phyloP scores from a whole-genome alignment of 1,140 invertebrate genomes.

The Bilobella aurantiaca region DNA sequence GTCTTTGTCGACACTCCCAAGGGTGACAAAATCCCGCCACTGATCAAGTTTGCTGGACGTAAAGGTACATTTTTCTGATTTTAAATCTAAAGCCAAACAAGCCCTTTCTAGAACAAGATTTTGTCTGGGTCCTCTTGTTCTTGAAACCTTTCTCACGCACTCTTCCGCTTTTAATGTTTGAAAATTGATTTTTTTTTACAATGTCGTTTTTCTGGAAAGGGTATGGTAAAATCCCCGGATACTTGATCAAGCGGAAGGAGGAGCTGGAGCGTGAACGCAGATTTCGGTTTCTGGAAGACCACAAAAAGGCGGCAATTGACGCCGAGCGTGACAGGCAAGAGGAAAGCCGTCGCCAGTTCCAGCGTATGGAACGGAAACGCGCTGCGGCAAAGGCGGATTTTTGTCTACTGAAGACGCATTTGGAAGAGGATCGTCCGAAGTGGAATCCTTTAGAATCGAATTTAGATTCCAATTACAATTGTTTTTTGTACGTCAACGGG shows the following conservation, averaged over 20 bases:
- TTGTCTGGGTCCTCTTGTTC: too few relatives aligned
- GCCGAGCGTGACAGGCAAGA: neutral
- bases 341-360: neutral
- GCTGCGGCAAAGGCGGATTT: neutral
- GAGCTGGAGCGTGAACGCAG: neutral
- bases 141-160: neutral
- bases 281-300: neutral
- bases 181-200: neutral
- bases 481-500: constrained; percentile 1
- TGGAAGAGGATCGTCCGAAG: neutral
- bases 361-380: neutral
- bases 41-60: neutral
- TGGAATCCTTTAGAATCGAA: neutral
- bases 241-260: neutral
- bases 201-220: neutral
- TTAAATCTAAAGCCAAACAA: too few relatives aligned
- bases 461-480: neutral
- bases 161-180: neutral
- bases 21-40: neutral
- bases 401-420: neutral
- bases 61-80: too few relatives aligned
- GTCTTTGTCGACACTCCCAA: neutral
- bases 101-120: too few relatives aligned
- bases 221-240: neutral
- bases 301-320: neutral